Conservation (phyloP, 2,113 vertebrate genomes). For the Andinoacara biseriatus region DNA sequence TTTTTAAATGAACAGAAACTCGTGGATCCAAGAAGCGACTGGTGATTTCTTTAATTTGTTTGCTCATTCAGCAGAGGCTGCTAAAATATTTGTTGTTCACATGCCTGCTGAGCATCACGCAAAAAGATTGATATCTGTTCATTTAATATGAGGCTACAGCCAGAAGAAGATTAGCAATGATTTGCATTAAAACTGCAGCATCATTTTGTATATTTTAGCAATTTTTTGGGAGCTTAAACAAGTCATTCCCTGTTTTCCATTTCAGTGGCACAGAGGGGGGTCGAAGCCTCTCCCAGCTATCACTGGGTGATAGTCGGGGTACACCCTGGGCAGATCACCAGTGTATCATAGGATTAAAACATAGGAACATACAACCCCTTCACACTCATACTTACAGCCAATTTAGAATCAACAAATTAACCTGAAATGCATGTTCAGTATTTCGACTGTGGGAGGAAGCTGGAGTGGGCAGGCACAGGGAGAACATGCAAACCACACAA, state of each 20-base stretch:
- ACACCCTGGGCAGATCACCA: background rate
- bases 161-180: background rate
- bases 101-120: background rate
- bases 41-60: background rate
- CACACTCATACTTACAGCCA: background rate
- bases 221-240: background rate
- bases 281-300: background rate
- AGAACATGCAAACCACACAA: background rate
- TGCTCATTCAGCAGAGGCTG: background rate
- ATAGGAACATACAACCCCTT: background rate
- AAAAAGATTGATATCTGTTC: background rate
- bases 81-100: constrained; percentile 1
- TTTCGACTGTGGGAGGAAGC: background rate
- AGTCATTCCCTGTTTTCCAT: background rate
- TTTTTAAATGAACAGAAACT: background rate
- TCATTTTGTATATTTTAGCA: background rate
- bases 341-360: background rate
- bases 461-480: background rate
- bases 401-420: background rate
- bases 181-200: background rate
- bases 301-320: background rate
- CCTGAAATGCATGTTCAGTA: background rate
- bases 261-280: background rate
- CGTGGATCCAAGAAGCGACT: background rate
- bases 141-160: background rate